phyloP scores from a whole-genome alignment of 1,140 invertebrate genomes.

The Anastrepha obliqua region DNA sequence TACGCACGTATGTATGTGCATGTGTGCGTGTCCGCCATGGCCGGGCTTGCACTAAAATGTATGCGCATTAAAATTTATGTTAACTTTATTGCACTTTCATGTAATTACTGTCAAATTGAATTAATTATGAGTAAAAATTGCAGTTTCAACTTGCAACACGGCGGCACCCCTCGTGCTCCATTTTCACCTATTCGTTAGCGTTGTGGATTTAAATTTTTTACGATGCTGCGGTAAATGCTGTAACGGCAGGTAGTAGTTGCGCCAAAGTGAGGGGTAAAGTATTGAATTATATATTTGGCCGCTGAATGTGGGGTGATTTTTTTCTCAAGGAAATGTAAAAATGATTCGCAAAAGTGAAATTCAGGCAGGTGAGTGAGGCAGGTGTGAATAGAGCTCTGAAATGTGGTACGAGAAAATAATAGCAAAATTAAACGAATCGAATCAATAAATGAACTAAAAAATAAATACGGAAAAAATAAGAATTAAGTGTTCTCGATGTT shows the following conservation, averaged over 20 bases:
- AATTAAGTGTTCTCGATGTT: no score
- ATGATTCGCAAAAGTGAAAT: conserved; percentile 6
- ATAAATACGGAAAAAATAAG: no score
- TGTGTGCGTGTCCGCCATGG: neutral
- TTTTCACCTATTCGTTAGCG: neutral
- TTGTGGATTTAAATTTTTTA: neutral
- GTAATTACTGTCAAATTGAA: conserved; percentile 53
- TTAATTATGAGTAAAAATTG: conserved; percentile 53
- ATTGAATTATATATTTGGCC: neutral
- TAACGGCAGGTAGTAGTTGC: neutral
- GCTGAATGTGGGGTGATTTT: neutral
- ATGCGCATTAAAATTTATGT: conserved; percentile 49
- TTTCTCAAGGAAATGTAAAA: neutral
- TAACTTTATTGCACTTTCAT: conserved; percentile 46
- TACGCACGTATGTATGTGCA: neutral
- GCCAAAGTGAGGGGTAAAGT: neutral
- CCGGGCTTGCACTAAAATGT: neutral
- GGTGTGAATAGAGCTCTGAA: no score
- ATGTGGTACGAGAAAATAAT: no score
- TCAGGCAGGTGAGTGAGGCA: no score
- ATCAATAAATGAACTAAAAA: no score
- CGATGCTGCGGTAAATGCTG: conserved; percentile 7
- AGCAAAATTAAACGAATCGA: no score
- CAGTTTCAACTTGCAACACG: neutral
- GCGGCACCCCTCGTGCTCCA: neutral